These are phyloP conservation scores for Nerophis ophidion DNA, from an alignment of 2,113 vertebrate genomes.

Conservation along the genomic window DNA sequence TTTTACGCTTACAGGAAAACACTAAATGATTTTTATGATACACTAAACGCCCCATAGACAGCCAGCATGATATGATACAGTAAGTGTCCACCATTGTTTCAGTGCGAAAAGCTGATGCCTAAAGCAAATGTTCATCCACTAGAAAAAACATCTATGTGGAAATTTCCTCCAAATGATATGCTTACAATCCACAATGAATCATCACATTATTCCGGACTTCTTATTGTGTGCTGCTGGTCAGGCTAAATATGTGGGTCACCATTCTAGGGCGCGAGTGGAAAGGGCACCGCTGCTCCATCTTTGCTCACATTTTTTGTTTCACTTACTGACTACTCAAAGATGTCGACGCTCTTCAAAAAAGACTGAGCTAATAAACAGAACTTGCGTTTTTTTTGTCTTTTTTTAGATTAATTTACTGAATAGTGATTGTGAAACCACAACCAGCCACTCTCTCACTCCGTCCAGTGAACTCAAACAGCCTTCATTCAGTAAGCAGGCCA, in stretches of 20 bases:
- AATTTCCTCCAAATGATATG: conserved; percentile 50
- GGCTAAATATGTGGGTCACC: conserved; percentile 63
- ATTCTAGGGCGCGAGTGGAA: conserved; percentile 63
- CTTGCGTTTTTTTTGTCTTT: neutral
- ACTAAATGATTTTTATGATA: conserved; percentile 22
- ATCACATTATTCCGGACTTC: conserved; percentile 46
- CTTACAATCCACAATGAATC: conserved; percentile 48
- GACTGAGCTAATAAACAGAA: neutral
- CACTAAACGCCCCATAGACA: conserved; percentile 31
- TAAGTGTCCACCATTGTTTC: conserved; percentile 38
- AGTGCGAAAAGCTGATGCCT: conserved; percentile 25
- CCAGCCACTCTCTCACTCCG: conserved; percentile 12
- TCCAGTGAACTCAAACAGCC: conserved; percentile 38
- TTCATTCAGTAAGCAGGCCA: conserved; percentile 28
- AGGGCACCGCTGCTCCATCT: conserved; percentile 46
- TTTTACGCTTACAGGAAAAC: conserved; percentile 7
- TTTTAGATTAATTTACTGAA: conserved; percentile 30
- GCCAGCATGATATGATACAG: conserved; percentile 9
- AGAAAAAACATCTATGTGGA: conserved; percentile 35
- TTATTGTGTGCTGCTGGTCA: conserved; percentile 45
- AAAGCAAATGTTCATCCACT: conserved; percentile 47
- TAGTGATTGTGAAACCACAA: conserved; percentile 23
- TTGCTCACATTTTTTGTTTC: conserved; percentile 18
- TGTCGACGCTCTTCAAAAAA: neutral
- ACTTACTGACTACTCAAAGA: neutral